These are phyloP conservation scores for Glossophaga mutica DNA, from an alignment of 2,797 vertebrate species.

Conservation along the genomic window DNA sequence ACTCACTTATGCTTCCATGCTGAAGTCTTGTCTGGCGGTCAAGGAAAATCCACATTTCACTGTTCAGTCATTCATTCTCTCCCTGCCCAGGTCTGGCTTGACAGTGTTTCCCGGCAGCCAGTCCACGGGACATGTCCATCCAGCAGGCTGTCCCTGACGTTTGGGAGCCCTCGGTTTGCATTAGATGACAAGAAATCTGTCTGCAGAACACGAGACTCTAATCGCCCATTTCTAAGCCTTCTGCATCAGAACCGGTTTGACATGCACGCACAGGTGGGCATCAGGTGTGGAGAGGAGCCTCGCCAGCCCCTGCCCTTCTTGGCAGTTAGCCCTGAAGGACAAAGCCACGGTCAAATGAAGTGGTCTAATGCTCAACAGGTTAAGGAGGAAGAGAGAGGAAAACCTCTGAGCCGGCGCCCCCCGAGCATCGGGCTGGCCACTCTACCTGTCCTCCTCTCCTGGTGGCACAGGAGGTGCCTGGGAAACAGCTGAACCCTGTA, in stretches of 20 bases:
- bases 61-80: not conserved
- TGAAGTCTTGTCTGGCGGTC: not conserved
- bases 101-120: not conserved
- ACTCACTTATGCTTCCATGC: not conserved
- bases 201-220: not conserved
- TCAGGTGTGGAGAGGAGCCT: not conserved
- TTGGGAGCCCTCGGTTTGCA: not conserved
- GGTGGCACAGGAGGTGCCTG: not conserved
- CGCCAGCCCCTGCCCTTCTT: not conserved
- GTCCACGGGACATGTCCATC: not conserved
- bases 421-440: fast-evolving
- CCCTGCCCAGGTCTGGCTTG: not conserved
- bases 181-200: not conserved
- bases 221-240: not conserved
- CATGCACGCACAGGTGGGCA: not conserved
- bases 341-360: not conserved
- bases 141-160: not conserved
- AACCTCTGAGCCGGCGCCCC: not conserved
- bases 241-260: not conserved
- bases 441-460: not conserved
- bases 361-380: not conserved
- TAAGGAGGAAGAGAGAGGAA: not conserved
- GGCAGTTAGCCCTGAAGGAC: not conserved
- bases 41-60: not conserved
- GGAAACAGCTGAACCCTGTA: constrained; percentile 14